Base-by-base conservation (phyloP, 2,888 invertebrate species). In the Mimas tiliae region DNA sequence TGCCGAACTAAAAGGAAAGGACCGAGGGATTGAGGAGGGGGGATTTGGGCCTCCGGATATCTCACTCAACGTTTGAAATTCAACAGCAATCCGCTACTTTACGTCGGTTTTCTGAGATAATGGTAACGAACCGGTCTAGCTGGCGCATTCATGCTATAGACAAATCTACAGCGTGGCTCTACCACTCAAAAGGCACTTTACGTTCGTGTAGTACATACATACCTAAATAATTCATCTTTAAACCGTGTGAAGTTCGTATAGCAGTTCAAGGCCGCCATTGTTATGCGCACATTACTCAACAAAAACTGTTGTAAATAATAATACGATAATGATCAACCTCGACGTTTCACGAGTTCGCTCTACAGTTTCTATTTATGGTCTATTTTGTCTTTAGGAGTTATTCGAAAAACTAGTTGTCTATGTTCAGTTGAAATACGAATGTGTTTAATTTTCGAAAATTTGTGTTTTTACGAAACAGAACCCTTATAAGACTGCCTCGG, bases 221-320 rank as follows among this genome's bases (percentile, higher is more conserved):
- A 34, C 33, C n/a, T 16, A 42, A 27, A 27, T 27, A 27, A 27
- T 19, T 42, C 12, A 63, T 50, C 50, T 63, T 48, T 21, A n/a
- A 38, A 63, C 50, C 48, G 48, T 50, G 34, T 34, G 34, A 63
- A 63, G 50, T 63, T 47, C 63, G 50, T 21, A 34, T 21, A 48
- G 47, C 63, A 50, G 63, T 63, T 63, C 63, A 63, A 63, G 63
- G 63, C 16, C 47, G 33, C 63, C 33, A 48, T 34, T 34, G 33
- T 48, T 48, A 63, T n/a, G 48, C 27, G 34, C 27, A 50, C n/a
- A 48, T 48, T 50, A 63, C 63, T 9, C 51, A 50, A 50, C 50
- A 51, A 50, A 50, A 34, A 50, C 34, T 48, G 45, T 45, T 34
- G 63, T 63, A 34, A 38, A 51, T 38, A 34, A 48, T 48, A 50